Percentiles rank a stretch among this genome's conserved stretches.
Evolutionary conservation across 2,797 vertebrate genomes (phyloP).

Genomic region (Lates japonicus): DNA sequence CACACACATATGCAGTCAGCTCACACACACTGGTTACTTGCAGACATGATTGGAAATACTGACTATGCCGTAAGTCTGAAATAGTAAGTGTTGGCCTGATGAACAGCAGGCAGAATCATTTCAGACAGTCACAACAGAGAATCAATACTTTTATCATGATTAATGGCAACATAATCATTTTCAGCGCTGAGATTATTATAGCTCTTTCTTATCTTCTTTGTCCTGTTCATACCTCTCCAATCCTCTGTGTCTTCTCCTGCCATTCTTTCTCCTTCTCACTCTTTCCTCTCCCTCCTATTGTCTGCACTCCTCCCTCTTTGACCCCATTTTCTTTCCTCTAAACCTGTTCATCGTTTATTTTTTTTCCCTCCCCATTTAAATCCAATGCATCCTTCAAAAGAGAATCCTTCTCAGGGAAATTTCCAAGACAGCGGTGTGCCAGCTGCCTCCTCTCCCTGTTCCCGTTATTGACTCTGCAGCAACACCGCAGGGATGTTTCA

Average conservation of each 20-base stretch:
- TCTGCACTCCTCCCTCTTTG: conserved; percentile 47
- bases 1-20: conserved; percentile 46
- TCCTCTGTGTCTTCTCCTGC: conserved; percentile 6
- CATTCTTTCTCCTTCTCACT: conserved; percentile 13
- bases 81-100: conserved; percentile 39
- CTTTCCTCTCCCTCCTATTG: conserved; percentile 24
- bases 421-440: conserved; percentile 41
- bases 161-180: conserved; percentile 55
- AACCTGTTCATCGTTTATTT: conserved; percentile 45
- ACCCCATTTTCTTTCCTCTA: conserved; percentile 55
- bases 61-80: conserved; percentile 31
- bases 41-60: conserved; percentile 62
- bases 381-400: conserved; percentile 57
- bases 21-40: conserved; percentile 59
- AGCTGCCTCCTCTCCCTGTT: conserved; percentile 64
- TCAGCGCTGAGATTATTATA: conserved; percentile 39
- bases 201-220: conserved; percentile 27
- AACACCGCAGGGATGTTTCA: conserved; percentile 50
- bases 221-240: neutral
- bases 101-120: conserved; percentile 51
- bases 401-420: conserved; percentile 45
- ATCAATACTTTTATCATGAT: conserved; percentile 62
- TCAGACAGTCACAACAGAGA: conserved; percentile 53
- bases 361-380: conserved; percentile 41
- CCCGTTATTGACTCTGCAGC: conserved; percentile 50